These are phyloP conservation scores for Pseudobourletiella spinata DNA, from an alignment of 1,140 invertebrate genomes.

Conservation along the genomic window DNA sequence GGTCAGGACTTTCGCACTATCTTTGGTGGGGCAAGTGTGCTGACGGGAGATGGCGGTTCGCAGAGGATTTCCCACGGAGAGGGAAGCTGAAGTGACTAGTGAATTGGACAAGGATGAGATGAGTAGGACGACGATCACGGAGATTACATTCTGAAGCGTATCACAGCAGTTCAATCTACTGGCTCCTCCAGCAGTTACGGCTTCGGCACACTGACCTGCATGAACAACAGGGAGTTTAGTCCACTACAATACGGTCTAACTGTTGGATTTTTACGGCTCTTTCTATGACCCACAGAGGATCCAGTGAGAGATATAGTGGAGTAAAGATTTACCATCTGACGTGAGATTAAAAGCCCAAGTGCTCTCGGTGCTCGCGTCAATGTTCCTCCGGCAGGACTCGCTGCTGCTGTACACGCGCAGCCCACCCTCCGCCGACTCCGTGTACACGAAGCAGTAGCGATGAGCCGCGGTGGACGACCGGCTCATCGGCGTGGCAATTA, in stretches of 20 bases:
- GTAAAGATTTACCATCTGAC: conserved; percentile 48
- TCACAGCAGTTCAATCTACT: conserved; percentile 9
- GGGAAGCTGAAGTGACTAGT: background rate
- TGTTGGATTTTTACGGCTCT: no score
- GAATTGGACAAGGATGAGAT: conserved; percentile 2
- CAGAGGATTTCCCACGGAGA: no score
- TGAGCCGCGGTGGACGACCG: conserved; percentile 37
- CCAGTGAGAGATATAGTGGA: no score
- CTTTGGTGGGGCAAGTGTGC: no score
- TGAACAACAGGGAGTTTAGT: background rate
- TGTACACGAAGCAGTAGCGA: conserved; percentile 37
- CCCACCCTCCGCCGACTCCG: conserved; percentile 34
- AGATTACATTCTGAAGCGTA: conserved; percentile 13
- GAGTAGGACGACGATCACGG: conserved; percentile 9
- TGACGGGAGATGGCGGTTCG: no score
- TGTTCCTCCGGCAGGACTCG: conserved; percentile 48
- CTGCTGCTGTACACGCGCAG: conserved; percentile 48
- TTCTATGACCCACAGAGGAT: no score
- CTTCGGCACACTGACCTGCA: conserved; percentile 28
- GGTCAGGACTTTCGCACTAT: no score
- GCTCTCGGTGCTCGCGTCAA: conserved; percentile 41
- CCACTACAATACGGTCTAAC: no score
- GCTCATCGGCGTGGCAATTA: conserved; percentile 56
- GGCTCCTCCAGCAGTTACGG: conserved; percentile 19
- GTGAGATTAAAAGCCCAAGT: conserved; percentile 49